These are phyloP conservation scores for Sander vitreus DNA, from an alignment of 2,113 vertebrate species.

Conservation along the genomic window DNA sequence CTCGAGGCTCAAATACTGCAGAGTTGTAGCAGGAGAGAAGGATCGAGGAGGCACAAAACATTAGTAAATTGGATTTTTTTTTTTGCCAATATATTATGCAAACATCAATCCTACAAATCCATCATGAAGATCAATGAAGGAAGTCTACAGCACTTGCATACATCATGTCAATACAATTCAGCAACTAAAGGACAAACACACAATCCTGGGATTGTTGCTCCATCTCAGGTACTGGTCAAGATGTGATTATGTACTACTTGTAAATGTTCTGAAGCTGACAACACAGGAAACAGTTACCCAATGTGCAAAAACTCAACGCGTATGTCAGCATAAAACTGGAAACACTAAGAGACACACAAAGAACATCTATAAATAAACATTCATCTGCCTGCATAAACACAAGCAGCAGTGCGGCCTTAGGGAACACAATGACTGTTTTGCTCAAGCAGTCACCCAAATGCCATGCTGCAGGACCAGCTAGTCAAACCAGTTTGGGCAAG, in stretches of 20 bases:
- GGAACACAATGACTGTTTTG: conserved; percentile 15
- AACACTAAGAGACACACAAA: conserved; percentile 20
- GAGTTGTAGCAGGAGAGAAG: neutral
- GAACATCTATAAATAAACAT: conserved; percentile 32
- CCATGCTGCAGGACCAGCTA: conserved; percentile 5
- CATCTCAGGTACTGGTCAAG: conserved; percentile 11
- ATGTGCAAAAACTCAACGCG: conserved; percentile 4
- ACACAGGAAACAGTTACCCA: conserved; percentile 9
- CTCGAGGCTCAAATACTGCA: neutral
- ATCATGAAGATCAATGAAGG: neutral
- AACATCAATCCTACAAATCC: neutral
- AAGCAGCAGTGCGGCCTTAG: conserved; percentile 2
- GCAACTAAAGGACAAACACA: conserved; percentile 1
- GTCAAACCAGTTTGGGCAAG: conserved; percentile 28
- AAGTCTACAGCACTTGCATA: neutral
- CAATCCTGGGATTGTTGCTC: neutral
- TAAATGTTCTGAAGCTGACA: conserved; percentile 20
- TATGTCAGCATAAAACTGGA: conserved; percentile 27
- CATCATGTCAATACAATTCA: neutral
- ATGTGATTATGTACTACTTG: neutral
- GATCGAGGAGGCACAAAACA: neutral
- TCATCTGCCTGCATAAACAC: conserved; percentile 10
- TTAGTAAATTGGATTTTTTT: neutral
- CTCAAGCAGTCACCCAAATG: conserved; percentile 31
- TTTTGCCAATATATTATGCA: neutral